phyloP scores from a whole-genome alignment of 2,888 invertebrate species.

The Eucera pruinosa region DNA sequence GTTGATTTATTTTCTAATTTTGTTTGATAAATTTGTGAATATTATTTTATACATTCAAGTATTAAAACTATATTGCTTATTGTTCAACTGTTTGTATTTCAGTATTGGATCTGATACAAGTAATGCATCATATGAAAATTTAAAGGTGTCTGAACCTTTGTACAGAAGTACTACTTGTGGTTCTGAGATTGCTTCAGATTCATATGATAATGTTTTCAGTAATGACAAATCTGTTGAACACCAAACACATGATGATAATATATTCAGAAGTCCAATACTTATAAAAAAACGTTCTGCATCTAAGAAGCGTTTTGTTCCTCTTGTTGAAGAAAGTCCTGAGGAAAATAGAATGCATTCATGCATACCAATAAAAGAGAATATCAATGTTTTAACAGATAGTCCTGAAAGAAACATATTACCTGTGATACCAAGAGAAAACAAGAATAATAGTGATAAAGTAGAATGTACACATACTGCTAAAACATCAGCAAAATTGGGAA shows the following conservation, averaged over 20 bases:
- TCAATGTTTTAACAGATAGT: background rate
- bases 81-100: constrained; percentile 20
- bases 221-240: background rate
- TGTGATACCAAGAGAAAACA: no score
- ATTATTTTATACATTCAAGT: background rate
- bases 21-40: background rate
- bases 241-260: background rate
- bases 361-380: background rate
- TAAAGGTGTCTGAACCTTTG: background rate
- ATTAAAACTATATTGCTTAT: background rate
- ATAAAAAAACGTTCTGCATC: constrained; percentile 11
- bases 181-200: background rate
- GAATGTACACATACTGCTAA: constrained; percentile 29
- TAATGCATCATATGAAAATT: background rate
- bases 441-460: constrained; percentile 28
- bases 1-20: background rate
- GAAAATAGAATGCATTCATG: background rate
- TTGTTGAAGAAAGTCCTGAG: background rate
- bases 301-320: background rate
- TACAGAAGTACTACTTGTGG: background rate
- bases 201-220: background rate
- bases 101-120: background rate
- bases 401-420: background rate
- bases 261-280: constrained; percentile 46
- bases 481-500: constrained; percentile 26